These are phyloP conservation scores for Poeciliopsis infans DNA, from an alignment of 2,797 vertebrate genomes.

Conservation along the genomic window DNA sequence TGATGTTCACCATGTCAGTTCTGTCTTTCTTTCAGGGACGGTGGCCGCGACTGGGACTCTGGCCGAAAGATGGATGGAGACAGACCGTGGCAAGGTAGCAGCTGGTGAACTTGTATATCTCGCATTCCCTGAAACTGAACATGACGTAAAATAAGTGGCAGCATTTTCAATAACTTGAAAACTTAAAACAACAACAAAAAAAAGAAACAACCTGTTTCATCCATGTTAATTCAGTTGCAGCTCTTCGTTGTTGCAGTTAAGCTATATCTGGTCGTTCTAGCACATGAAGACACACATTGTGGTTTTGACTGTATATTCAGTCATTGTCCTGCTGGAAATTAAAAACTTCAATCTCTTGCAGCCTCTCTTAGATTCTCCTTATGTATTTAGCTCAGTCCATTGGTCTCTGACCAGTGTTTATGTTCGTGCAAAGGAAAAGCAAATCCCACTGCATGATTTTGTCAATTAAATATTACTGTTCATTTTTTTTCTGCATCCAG, in stretches of 20 bases:
- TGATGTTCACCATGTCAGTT: no score
- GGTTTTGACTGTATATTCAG: background rate
- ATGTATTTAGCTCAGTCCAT: background rate
- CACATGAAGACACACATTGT: background rate
- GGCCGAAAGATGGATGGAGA: conserved; percentile 88
- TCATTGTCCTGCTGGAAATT: background rate
- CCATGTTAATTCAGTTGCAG: background rate
- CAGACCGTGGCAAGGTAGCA: conserved; percentile 80
- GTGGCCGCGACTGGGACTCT: conserved; percentile 90
- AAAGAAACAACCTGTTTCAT: background rate
- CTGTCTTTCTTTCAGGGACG: conserved; percentile 76
- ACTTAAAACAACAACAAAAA: background rate
- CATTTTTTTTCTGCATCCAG: background rate
- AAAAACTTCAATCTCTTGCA: background rate
- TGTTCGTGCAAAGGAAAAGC: background rate
- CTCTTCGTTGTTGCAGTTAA: background rate
- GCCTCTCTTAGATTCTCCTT: background rate
- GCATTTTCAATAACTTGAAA: background rate
- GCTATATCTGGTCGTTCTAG: background rate
- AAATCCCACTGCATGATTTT: background rate
- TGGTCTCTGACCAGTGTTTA: background rate
- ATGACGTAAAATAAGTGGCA: background rate
- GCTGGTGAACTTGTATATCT: background rate
- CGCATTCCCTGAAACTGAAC: background rate
- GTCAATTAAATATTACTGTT: background rate